Evolutionary conservation across 2,797 vertebrate species (phyloP).

Genomic region (Micropoecilia bifurca): DNA sequence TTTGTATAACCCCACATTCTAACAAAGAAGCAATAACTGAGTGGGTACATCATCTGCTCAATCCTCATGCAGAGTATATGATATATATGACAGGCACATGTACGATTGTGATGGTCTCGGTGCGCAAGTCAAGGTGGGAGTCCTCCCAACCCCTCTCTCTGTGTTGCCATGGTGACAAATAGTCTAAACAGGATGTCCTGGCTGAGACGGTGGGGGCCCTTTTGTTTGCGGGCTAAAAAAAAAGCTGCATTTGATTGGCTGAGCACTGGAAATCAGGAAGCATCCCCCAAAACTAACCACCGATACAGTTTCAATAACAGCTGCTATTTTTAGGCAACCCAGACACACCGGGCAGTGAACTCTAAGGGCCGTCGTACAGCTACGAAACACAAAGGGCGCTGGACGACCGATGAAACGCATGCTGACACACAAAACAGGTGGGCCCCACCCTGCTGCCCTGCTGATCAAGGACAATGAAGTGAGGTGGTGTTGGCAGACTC

Average conservation of each 20-base stretch:
- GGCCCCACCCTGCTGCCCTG: conserved; percentile 66
- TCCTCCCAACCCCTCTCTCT: conserved; percentile 45
- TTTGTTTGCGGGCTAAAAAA: conserved; percentile 77
- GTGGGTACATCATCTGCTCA: conserved; percentile 16
- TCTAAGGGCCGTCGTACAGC: conserved; percentile 9
- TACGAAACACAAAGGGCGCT: conserved; percentile 13
- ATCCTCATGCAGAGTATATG: conserved; percentile 66
- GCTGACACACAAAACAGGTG: conserved; percentile 52
- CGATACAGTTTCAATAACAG: conserved; percentile 61
- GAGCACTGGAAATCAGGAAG: conserved; percentile 75
- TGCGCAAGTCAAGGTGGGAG: conserved; percentile 38
- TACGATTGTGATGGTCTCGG: conserved; percentile 45
- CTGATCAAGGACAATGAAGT: conserved; percentile 80
- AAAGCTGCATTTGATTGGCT: conserved; percentile 74
- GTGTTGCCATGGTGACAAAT: conserved; percentile 73
- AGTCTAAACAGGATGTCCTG: conserved; percentile 85
- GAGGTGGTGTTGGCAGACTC: conserved; percentile 77
- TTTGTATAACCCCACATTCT: neutral
- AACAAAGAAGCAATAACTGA: neutral
- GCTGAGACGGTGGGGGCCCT: conserved; percentile 53
- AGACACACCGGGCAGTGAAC: conserved; percentile 25
- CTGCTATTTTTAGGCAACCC: conserved; percentile 58
- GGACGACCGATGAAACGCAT: conserved; percentile 34
- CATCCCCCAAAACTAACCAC: conserved; percentile 57
- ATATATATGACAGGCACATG: conserved; percentile 25